Base-by-base conservation (phyloP, 2,888 invertebrate species). In the Gisinianus flammeolus region DNA sequence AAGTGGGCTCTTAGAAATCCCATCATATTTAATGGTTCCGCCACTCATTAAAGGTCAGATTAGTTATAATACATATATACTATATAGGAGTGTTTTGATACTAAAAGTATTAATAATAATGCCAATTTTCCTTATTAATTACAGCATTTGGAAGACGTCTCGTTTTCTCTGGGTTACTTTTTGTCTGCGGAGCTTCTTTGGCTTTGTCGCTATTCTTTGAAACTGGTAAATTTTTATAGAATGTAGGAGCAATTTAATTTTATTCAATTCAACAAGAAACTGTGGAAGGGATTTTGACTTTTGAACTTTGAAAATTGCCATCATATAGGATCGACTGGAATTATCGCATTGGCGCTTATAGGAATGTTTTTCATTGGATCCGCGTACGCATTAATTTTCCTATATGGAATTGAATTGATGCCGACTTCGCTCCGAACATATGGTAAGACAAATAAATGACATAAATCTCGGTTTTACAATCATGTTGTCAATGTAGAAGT, bases 11-110 rank as follows among this genome's bases (percentile, higher is more conserved):
- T 62, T 83, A 35, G 83, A 83, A 79, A 79, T 83, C 12, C 83
- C 83, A 67, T 81, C 83, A 8, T 83, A 83, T 72, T 80, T 83
- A 26, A 79, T 83, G 74, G 81, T 80, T 0, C 80, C 81, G 0
- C 81, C 83, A 6, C 64, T 83, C 4, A 82, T 82, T n/a, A n/a
- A n/a, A n/a, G n/a, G n/a, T n/a, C n/a, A n/a, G n/a, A n/a, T n/a
- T n/a, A n/a, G n/a, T n/a, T n/a, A n/a, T n/a, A n/a, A n/a, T n/a
- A n/a, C n/a, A n/a, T n/a, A n/a, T n/a, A n/a, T n/a, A n/a, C n/a
- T n/a, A n/a, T n/a, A n/a, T n/a, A n/a, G n/a, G n/a, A n/a, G n/a
- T n/a, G n/a, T n/a, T n/a, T n/a, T n/a, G n/a, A n/a, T n/a, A n/a
- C n/a, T n/a, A n/a, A n/a, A n/a, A n/a, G n/a, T n/a, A n/a, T n/a